Conservation (phyloP, 2,113 vertebrate genomes). For the Lepus timidus region DNA sequence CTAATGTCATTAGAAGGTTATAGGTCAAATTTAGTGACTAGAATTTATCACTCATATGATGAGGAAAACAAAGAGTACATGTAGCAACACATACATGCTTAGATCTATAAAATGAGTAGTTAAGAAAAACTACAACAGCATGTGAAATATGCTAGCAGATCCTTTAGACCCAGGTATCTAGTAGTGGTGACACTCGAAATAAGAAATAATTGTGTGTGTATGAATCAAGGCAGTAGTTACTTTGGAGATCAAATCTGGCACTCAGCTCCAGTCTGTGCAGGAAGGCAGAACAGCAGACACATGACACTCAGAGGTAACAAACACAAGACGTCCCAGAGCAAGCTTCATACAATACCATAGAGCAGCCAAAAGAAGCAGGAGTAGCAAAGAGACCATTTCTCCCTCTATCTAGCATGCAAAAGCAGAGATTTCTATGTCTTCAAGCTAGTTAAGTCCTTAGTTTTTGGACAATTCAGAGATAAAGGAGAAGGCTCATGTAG, state of each 20-base stretch:
- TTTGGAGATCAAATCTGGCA: neutral
- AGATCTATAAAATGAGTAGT: neutral
- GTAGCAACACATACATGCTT: neutral
- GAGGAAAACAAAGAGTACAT: neutral
- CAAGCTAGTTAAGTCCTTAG: neutral
- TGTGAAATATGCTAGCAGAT: neutral
- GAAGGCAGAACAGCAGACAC: neutral
- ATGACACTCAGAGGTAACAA: neutral
- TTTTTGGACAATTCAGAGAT: conserved; percentile 1
- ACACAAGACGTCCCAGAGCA: neutral
- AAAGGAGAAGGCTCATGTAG: neutral
- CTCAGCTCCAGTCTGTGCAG: neutral
- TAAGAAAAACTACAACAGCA: conserved; percentile 9
- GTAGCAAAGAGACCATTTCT: neutral
- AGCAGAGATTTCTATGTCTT: neutral
- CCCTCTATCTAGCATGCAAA: neutral
- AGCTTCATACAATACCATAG: neutral
- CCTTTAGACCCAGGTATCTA: neutral
- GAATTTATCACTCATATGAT: neutral
- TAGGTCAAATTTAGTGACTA: neutral
- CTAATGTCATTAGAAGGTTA: neutral
- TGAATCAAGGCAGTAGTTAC: neutral
- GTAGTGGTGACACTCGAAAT: neutral
- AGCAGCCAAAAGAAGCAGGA: neutral
- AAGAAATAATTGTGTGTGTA: neutral